These are phyloP conservation scores for Acanthosoma haemorrhoidale DNA, from an alignment of 2,888 invertebrate genomes.

Conservation along the genomic window DNA sequence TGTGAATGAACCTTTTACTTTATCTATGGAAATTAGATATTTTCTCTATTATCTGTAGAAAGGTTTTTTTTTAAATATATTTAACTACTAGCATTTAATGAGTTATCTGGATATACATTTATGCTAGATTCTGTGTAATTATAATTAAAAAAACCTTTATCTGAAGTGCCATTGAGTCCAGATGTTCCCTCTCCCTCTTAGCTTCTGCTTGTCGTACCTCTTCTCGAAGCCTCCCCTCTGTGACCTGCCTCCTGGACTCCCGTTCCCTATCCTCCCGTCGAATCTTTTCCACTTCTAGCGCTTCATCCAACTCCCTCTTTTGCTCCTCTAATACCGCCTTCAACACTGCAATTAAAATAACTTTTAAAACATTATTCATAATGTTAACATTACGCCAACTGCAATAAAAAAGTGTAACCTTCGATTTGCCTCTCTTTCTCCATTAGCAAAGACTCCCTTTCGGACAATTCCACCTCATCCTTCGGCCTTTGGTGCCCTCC, in stretches of 20 bases:
- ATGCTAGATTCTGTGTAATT: too few species aligned
- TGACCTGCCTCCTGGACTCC: slow-evolving; percentile 28
- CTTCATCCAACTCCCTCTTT: slow-evolving; percentile 31
- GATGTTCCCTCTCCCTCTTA: slow-evolving; percentile 33
- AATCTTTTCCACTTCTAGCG: slow-evolving; percentile 30
- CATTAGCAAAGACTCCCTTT: slow-evolving; percentile 36
- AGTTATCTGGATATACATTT: too few species aligned
- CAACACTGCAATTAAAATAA: slow-evolving; percentile 17
- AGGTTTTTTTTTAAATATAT: too few species aligned
- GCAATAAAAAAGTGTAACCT: slow-evolving; percentile 30
- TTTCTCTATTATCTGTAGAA: too few species aligned
- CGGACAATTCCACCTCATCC: slow-evolving; percentile 35
- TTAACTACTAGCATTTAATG: too few species aligned
- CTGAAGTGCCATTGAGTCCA: slow-evolving; percentile 30
- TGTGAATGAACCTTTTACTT: too few species aligned
- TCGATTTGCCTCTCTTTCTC: slow-evolving; percentile 38
- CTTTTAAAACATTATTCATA: not conserved
- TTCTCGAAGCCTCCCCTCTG: slow-evolving; percentile 33
- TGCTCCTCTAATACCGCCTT: slow-evolving; percentile 26
- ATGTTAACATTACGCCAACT: too few species aligned
- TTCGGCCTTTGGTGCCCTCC: slow-evolving; percentile 17
- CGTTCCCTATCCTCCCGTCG: slow-evolving; percentile 34
- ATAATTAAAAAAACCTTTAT: too few species aligned
- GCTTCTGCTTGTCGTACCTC: slow-evolving; percentile 33
- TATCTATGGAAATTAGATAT: too few species aligned